Evolutionary conservation across 1,140 invertebrate species (phyloP).

Genomic region (Diplogasteroides magnus): DNA sequence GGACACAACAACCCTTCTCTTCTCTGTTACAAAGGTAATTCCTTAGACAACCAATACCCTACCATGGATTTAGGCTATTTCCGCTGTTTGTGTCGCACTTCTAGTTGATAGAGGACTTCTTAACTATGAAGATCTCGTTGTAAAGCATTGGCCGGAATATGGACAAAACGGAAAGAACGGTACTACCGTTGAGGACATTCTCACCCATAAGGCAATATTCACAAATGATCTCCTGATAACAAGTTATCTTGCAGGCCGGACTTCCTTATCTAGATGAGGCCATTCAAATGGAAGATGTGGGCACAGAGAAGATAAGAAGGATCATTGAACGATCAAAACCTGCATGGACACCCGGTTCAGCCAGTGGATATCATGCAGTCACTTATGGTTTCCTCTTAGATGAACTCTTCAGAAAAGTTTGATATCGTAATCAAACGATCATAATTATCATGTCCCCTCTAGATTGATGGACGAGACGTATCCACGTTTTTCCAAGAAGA

Average conservation of each 20-base stretch:
- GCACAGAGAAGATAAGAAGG: slow-evolving; percentile 25
- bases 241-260: slow-evolving; percentile 39
- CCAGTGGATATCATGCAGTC: slow-evolving; percentile 56
- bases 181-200: slow-evolving; percentile 56
- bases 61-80: slow-evolving; percentile 44
- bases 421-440: no score
- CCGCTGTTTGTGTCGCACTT: slow-evolving; percentile 50
- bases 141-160: slow-evolving; percentile 59
- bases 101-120: slow-evolving; percentile 56
- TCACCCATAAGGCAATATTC: slow-evolving; percentile 55
- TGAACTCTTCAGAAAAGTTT: slow-evolving; percentile 53
- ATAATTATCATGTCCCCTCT: slow-evolving; percentile 22
- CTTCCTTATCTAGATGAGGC: slow-evolving; percentile 42
- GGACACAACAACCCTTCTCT: slow-evolving; percentile 37
- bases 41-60: not conserved
- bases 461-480: slow-evolving; percentile 47
- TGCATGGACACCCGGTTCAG: slow-evolving; percentile 47
- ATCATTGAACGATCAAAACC: slow-evolving; percentile 42
- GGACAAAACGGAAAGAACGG: slow-evolving; percentile 55
- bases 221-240: slow-evolving; percentile 1
- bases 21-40: slow-evolving; percentile 41
- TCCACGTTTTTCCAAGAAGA: slow-evolving; percentile 56
- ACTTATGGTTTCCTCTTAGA: slow-evolving; percentile 56
- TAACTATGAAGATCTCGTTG: slow-evolving; percentile 55
- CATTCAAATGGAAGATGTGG: slow-evolving; percentile 35